Base-by-base conservation (phyloP, 2,888 invertebrate genomes). In the Drosophila lutescens region DNA sequence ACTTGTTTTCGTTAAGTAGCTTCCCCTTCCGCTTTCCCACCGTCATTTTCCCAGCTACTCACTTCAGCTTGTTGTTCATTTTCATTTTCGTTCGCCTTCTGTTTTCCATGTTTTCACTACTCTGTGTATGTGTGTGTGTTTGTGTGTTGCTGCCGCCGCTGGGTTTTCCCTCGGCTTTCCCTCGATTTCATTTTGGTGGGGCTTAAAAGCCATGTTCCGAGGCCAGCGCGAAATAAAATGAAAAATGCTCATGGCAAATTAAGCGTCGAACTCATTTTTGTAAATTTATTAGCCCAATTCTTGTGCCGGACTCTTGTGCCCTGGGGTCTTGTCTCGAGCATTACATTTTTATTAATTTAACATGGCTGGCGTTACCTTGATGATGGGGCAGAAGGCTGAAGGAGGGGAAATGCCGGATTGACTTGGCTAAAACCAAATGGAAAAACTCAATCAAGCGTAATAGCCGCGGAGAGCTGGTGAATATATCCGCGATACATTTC, bases 181-280 rank as follows among this genome's bases (percentile, higher is more conserved):
- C 58, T 55, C 51, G 51, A 71, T 61, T 71, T 56, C 49, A 38
- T 71, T 72, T 74, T 65, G 49, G 50, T 20, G 49, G 50, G 61
- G 55, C 49, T 54, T 41, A 70, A 70, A 60, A 61, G 50, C 70
- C 72, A 51, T 72, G 62, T 41, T 34, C 47, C 26, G 50, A 40
- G 55, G 50, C 72, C 54, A 49, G 62, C 56, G 82, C 76, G 76
- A 65, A 78, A 80, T 78, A 71, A 83, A 86, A 84, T 83, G 83
- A 83, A 84, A 83, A 83, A 83, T 86, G 87, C 83, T 84, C 70
- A 85, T 82, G 80, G 86, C 88, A 87, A 84, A 84, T 84, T 87
- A 84, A 84, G 84, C 87, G 86, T 74, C 88, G 88, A 86, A 84
- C 84, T 88, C 76, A 85, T 85, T 85, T 87, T 77, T 73, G 77